Conservation (phyloP, 2,797 vertebrate species). For the Momotus momota region DNA sequence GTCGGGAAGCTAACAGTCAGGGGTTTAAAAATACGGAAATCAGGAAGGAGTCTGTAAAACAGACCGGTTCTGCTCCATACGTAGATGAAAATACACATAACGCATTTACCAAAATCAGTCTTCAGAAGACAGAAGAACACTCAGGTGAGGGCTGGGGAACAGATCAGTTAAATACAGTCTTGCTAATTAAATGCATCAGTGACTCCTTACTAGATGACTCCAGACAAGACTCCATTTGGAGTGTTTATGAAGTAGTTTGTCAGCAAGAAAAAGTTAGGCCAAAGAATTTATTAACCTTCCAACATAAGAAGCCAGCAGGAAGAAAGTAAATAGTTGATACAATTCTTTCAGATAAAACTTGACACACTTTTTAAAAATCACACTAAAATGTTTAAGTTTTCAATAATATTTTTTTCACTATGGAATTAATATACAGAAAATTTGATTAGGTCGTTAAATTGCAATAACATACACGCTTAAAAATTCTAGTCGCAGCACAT, state of each 20-base stretch:
- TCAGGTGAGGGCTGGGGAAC: not conserved
- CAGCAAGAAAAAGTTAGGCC: not conserved
- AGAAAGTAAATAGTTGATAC: not conserved
- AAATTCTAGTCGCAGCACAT: not conserved
- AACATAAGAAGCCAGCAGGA: not conserved
- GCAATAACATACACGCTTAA: not conserved
- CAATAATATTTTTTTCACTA: not conserved
- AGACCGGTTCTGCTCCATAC: not conserved
- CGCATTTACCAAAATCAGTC: not conserved
- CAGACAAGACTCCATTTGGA: slow-evolving; percentile 1
- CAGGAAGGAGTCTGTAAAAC: not conserved
- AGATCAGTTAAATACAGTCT: slow-evolving; percentile 32
- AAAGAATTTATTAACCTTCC: not conserved
- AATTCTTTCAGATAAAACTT: not conserved
- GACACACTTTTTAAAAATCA: not conserved
- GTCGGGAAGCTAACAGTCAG: not conserved
- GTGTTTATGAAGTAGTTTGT: not conserved
- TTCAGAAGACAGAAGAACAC: not conserved
- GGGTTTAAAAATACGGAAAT: not conserved
- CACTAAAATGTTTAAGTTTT: not conserved
- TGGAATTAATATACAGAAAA: not conserved
- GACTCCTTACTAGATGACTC: not conserved
- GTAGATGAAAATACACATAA: not conserved
- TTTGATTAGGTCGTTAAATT: not conserved
- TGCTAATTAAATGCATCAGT: slow-evolving; percentile 19